Evolutionary conservation across 1,140 invertebrate genomes (phyloP).

Genomic region (Episyrphus balteatus): DNA sequence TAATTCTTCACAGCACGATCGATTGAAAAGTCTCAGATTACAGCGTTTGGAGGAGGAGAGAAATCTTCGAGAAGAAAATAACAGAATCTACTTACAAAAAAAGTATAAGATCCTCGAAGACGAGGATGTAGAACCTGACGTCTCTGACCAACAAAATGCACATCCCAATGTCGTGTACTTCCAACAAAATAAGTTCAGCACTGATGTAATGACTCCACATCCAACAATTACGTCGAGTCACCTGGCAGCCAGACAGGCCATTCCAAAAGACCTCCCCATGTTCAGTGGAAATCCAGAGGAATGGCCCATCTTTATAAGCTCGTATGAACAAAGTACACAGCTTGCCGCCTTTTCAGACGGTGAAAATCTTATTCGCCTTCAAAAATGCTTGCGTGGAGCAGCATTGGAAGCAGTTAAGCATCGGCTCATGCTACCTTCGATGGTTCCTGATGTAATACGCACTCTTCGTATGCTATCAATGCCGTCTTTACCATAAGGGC

Average conservation of each 20-base stretch:
- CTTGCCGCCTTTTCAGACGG: neutral
- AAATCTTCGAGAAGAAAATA: no score
- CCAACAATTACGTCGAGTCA: neutral
- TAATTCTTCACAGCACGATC: no score
- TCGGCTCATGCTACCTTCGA: constrained; percentile 3
- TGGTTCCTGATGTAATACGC: neutral
- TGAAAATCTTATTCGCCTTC: neutral
- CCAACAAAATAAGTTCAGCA: neutral
- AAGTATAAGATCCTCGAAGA: neutral
- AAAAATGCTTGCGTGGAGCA: neutral
- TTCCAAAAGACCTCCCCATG: neutral
- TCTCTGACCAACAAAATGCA: neutral
- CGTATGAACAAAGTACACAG: neutral
- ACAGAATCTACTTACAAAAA: no score
- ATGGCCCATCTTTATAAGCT: neutral
- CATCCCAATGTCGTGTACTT: neutral
- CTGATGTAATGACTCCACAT: no score
- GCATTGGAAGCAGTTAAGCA: neutral
- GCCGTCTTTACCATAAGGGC: no score
- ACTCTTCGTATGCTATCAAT: constrained; percentile 4
- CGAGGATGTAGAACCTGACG: neutral
- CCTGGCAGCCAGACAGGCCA: neutral
- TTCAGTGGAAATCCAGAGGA: neutral
- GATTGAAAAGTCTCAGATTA: no score
- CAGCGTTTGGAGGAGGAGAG: neutral